Evolutionary conservation across 2,797 vertebrate species (phyloP), one percentile per base, ranked within the genome.

Genomic region (Synanceia verrucosa): DNA sequence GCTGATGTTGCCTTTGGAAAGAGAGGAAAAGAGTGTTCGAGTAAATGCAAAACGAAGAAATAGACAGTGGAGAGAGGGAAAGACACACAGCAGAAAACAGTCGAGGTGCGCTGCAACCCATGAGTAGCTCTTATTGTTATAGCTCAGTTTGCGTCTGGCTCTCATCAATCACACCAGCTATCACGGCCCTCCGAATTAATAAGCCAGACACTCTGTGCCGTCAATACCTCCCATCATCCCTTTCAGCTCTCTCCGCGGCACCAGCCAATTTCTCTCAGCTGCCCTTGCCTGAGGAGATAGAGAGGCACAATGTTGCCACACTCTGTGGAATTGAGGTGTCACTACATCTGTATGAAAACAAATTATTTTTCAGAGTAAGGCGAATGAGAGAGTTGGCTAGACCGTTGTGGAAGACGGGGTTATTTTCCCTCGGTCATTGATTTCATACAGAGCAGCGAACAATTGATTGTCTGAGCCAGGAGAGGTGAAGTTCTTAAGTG

Each of bases 281-380:
- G 81, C 86, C 85, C 81, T 88, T 83, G 87, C 83, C 90, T 58
- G 87, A 71, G 79, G 87, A 86, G 77, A 82, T 78, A 79, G 56
- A 62, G 76, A 86, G 73, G 47, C 76, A 34, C 65, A 51, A 59
- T 36, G 65, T 79, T 16, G 62, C 85, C 72, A 63, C 65, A 57
- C 87, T 90, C 81, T 10, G 77, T 79, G 83, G 79, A 91, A 91
- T 88, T 90, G 89, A 87, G 85, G 83, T 82, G 86, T 88, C 70
- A 48, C 81, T 60, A 73, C 83, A 89, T 92, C 61, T 88, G 78
- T 83, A 86, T 89, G 79, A 88, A 93, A 93, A 90, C 78, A 89
- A 91, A 88, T 91, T 77, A 84, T 84, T 87, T 90, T 81, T 84
- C 65, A 33, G 70, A 84, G 75, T 65, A 57, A 80, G 76, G 70